A percentile compares a stretch with the other conserved stretches of the same genome.
Conservation (phyloP, 2,113 vertebrate species). For the Lipophrys pholis region DNA sequence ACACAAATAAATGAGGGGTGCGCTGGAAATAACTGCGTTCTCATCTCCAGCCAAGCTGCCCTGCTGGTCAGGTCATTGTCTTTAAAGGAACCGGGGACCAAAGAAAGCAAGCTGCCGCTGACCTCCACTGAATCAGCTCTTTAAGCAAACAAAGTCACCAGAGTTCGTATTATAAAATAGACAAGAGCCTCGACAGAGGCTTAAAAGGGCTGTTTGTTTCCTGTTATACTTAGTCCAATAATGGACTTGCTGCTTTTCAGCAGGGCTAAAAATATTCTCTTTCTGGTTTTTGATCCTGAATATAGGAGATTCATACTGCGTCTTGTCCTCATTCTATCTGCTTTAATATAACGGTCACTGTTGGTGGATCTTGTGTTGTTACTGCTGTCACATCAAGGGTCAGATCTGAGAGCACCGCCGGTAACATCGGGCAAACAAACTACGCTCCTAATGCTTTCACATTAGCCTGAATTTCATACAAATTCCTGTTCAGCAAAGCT, state of each 20-base stretch:
- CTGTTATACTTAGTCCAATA: conserved; percentile 30
- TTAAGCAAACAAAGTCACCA: conserved; percentile 54
- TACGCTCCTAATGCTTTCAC: neutral
- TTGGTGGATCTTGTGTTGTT: conserved; percentile 10
- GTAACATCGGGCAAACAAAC: conserved; percentile 1
- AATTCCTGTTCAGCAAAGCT: neutral
- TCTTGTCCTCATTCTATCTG: conserved; percentile 62
- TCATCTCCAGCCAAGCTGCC: conserved; percentile 72
- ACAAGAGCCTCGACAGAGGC: conserved; percentile 33
- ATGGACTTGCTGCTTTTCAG: conserved; percentile 34
- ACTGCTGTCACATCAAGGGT: conserved; percentile 22
- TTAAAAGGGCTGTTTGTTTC: conserved; percentile 57
- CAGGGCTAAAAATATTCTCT: conserved; percentile 53
- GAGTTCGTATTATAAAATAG: conserved; percentile 43
- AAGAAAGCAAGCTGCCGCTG: conserved; percentile 6
- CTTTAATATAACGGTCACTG: conserved; percentile 35
- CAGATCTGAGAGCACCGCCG: neutral
- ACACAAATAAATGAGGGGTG: conserved; percentile 72
- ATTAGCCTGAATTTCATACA: neutral
- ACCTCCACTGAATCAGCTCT: conserved; percentile 19
- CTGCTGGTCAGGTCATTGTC: conserved; percentile 68
- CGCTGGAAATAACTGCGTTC: conserved; percentile 73
- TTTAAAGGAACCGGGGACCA: conserved; percentile 61
- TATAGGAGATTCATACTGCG: conserved; percentile 19
- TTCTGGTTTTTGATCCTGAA: conserved; percentile 43